A percentile compares a stretch with the other conserved stretches of the same genome.
phyloP scores from a whole-genome alignment of 1,140 invertebrate species.

The Aphidius ervi region DNA sequence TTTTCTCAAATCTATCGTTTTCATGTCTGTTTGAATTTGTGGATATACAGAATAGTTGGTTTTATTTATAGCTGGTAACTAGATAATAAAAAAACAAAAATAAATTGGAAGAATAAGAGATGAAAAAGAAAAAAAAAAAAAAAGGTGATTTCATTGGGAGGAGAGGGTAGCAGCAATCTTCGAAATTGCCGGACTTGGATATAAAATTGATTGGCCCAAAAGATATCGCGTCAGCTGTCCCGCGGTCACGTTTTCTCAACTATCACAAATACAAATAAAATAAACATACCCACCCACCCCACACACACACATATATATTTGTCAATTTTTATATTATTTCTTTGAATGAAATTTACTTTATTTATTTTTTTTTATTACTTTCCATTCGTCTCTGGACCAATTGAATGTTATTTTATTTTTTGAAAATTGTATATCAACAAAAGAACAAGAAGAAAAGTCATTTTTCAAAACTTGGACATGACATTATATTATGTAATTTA shows the following conservation, averaged over 20 bases:
- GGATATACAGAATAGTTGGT: too few species aligned
- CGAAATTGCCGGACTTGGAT: slow-evolving; percentile 37
- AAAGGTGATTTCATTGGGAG: slow-evolving; percentile 6
- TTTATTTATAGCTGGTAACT: too few species aligned
- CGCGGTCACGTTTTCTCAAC: slow-evolving; percentile 29
- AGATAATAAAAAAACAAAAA: slow-evolving; percentile 3
- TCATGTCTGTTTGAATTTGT: too few species aligned
- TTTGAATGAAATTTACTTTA: background rate
- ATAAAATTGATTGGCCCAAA: slow-evolving; percentile 34
- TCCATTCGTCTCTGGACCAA: too few species aligned
- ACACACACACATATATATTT: slow-evolving; percentile 1
- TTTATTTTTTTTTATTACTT: too few species aligned
- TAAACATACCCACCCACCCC: background rate
- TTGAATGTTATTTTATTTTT: too few species aligned
- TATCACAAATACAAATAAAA: background rate
- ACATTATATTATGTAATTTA: background rate
- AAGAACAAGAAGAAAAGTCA: background rate
- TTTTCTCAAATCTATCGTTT: too few species aligned
- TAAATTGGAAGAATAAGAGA: background rate
- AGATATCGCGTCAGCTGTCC: slow-evolving; percentile 32
- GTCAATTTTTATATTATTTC: slow-evolving; percentile 7
- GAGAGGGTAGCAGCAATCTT: slow-evolving; percentile 38
- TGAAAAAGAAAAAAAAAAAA: background rate
- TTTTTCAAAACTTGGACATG: background rate
- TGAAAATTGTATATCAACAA: too few species aligned